Percentiles rank a stretch among this genome's conserved stretches.
phyloP scores from a whole-genome alignment of 2,797 vertebrate genomes.

The Coregonus suidteri region DNA sequence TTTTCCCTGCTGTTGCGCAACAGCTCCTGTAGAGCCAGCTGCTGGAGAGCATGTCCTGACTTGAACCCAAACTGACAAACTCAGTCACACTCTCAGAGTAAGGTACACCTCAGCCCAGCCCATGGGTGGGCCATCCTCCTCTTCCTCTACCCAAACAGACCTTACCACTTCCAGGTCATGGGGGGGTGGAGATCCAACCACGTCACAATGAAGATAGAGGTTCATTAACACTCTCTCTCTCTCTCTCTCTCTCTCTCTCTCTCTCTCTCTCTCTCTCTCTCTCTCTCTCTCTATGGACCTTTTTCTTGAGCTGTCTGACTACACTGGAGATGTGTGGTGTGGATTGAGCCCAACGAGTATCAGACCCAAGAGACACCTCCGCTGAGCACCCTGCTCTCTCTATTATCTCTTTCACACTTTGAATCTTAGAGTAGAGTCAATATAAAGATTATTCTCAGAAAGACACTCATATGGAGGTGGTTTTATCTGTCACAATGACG shows the following conservation, averaged over 20 bases:
- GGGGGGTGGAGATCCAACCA: background rate
- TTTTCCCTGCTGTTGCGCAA: slow-evolving; percentile 58
- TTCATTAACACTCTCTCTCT: background rate
- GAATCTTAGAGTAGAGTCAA: slow-evolving; percentile 22
- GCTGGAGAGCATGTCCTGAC: slow-evolving; percentile 68
- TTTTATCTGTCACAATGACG: slow-evolving; percentile 21
- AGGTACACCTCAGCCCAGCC: slow-evolving; percentile 18
- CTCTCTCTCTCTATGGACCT: background rate
- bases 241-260: too few species aligned
- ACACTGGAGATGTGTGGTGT: background rate
- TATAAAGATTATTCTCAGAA: slow-evolving; percentile 36
- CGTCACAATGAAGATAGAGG: background rate
- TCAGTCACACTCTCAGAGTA: slow-evolving; percentile 12
- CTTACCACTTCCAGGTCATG: slow-evolving; percentile 27
- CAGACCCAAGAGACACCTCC: background rate
- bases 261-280: background rate
- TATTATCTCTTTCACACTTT: slow-evolving; percentile 27
- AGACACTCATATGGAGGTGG: slow-evolving; percentile 34
- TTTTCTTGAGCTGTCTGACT: background rate
- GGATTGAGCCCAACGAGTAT: too few species aligned
- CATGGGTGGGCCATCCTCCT: slow-evolving; percentile 46
- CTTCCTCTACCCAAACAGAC: slow-evolving; percentile 44
- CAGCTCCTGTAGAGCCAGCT: slow-evolving; percentile 73
- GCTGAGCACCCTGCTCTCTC: slow-evolving; percentile 24
- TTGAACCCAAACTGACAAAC: slow-evolving; percentile 67